Conservation (phyloP, 2,888 invertebrate species). For the Acronicta alni region DNA sequence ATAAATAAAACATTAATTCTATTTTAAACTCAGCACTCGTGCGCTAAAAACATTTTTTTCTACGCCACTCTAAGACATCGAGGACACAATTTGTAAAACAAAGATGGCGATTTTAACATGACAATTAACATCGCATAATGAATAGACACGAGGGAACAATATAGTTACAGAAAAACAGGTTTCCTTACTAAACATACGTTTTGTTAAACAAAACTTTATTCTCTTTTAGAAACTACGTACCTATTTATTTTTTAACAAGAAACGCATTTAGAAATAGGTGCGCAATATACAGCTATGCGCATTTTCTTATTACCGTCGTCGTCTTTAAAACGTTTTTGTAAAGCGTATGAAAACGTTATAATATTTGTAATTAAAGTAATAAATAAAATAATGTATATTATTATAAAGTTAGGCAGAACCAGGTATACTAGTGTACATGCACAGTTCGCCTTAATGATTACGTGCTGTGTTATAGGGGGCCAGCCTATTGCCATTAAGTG, state of each 20-base stretch:
- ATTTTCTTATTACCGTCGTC: constrained; percentile 3
- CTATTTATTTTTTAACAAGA: constrained; percentile 38
- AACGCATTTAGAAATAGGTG: constrained; percentile 37
- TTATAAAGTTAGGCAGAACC: too few relatives aligned
- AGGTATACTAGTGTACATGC: too few relatives aligned
- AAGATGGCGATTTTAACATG: constrained; percentile 84
- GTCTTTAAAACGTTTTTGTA: background rate
- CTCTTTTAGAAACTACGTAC: constrained; percentile 32
- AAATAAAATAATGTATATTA: too few relatives aligned
- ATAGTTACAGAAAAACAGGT: constrained; percentile 82
- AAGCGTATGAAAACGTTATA: too few relatives aligned
- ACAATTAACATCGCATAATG: constrained; percentile 82
- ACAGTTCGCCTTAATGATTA: too few relatives aligned
- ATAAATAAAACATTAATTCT: constrained; percentile 25
- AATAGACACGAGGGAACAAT: constrained; percentile 80
- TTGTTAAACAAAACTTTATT: constrained; percentile 66
- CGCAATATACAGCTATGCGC: constrained; percentile 18
- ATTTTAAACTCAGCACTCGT: constrained; percentile 35
- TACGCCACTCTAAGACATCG: constrained; percentile 64
- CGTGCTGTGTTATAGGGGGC: too few relatives aligned
- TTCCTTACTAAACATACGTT: constrained; percentile 74
- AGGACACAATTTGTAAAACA: constrained; percentile 83
- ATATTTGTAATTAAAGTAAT: too few relatives aligned
- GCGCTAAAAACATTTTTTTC: constrained; percentile 55
- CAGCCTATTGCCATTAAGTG: too few relatives aligned